Conservation (phyloP, 2,797 vertebrate species). For the Caiman crocodilus region DNA sequence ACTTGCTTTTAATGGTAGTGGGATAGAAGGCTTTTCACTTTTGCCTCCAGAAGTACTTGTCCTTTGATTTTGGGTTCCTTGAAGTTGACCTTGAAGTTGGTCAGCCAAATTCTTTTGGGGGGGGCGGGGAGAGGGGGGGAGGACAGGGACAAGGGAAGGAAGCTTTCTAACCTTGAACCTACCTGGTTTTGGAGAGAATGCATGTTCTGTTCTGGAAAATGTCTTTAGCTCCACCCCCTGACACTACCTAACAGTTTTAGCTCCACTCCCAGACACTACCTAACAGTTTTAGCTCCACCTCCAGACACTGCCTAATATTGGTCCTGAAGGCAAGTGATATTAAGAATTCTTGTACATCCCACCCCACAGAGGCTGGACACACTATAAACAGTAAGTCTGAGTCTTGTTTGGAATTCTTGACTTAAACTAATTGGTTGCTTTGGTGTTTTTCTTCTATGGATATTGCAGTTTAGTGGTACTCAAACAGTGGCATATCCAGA, state of each 20-base stretch:
- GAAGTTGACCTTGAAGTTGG: no score
- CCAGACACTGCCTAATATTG: no score
- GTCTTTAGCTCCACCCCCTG: not conserved
- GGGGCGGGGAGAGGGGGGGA: no score
- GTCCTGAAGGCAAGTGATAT: not conserved
- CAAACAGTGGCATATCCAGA: rapidly evolving
- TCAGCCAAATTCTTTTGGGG: no score
- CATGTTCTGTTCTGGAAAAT: not conserved
- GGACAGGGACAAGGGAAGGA: no score
- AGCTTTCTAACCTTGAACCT: no score
- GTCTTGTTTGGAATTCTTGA: not conserved
- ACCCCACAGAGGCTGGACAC: not conserved
- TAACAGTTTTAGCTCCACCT: not conserved
- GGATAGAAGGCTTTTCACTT: not conserved
- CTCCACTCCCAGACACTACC: no score
- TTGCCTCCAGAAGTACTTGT: no score
- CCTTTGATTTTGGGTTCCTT: no score
- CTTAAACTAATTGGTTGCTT: not conserved
- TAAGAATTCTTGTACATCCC: not conserved
- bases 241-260: no score
- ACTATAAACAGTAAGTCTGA: not conserved
- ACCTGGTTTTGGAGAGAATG: no score
- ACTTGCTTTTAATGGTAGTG: not conserved
- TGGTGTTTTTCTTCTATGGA: not conserved
- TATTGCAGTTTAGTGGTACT: not conserved